Percentiles rank a stretch among this genome's conserved stretches.
Evolutionary conservation across 2,797 vertebrate genomes (phyloP).

Genomic region (Coregonus suidteri): DNA sequence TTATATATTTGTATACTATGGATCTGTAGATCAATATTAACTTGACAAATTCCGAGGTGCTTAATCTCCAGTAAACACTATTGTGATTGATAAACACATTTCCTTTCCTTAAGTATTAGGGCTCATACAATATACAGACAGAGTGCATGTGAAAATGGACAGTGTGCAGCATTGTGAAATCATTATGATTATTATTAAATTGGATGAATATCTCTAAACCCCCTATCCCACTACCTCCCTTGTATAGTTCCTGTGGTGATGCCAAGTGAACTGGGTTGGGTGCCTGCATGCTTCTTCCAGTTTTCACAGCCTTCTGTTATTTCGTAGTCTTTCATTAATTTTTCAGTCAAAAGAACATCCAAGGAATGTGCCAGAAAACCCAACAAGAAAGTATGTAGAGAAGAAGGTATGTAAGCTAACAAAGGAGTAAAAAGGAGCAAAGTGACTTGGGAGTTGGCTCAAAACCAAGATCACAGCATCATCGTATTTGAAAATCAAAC

Average conservation of each 20-base stretch:
- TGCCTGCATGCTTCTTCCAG: neutral
- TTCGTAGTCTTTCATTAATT: conserved; percentile 7
- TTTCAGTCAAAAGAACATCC: conserved; percentile 16
- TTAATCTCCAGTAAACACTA: conserved; percentile 20
- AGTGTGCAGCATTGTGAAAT: conserved; percentile 24
- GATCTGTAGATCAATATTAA: conserved; percentile 45
- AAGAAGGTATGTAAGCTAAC: conserved; percentile 30
- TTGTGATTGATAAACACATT: conserved; percentile 42
- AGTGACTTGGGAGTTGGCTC: conserved; percentile 42
- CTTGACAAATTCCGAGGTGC: conserved; percentile 2
- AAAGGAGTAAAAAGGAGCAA: conserved; percentile 33
- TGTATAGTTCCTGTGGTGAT: conserved; percentile 20
- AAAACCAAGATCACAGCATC: conserved; percentile 36
- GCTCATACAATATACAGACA: neutral
- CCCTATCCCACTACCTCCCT: neutral
- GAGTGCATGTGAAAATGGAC: neutral
- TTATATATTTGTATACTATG: conserved; percentile 36
- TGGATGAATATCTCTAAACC: conserved; percentile 15
- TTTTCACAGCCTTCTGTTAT: conserved; percentile 10
- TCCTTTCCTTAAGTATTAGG: conserved; percentile 8
- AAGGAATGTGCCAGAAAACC: conserved; percentile 27
- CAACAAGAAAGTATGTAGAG: conserved; percentile 22
- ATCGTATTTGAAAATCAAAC: conserved; percentile 32
- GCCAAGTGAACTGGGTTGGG: neutral
- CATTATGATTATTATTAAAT: conserved; percentile 29